Percentiles rank a stretch among this genome's conserved stretches.
These are phyloP conservation scores for Drosophila teissieri DNA, from an alignment of 1,140 invertebrate genomes.

Conservation along the genomic window DNA sequence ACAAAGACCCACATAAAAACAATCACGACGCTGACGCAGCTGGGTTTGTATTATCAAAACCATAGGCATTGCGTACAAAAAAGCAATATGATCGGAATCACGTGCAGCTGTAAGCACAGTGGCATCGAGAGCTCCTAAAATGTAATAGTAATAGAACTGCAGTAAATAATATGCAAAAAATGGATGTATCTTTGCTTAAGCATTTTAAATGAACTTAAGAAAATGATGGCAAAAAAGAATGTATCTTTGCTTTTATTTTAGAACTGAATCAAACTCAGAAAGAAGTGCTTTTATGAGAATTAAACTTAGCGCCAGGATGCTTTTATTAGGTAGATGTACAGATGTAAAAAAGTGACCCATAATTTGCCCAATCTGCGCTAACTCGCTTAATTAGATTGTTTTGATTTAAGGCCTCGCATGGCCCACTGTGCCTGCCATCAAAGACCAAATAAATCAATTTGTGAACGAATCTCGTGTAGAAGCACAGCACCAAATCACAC, in stretches of 20 bases:
- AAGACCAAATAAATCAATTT: slow-evolving; percentile 46
- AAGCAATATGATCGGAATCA: slow-evolving; percentile 21
- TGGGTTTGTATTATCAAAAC: slow-evolving; percentile 41
- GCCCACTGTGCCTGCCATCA: slow-evolving; percentile 37
- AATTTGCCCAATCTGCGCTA: slow-evolving; percentile 9
- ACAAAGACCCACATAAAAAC: slow-evolving; percentile 5
- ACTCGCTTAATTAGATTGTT: slow-evolving; percentile 27
- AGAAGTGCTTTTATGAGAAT: too few species aligned
- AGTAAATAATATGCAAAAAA: too few species aligned
- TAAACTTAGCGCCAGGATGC: too few species aligned
- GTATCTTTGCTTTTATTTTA: too few species aligned
- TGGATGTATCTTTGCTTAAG: too few species aligned
- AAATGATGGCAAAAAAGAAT: too few species aligned
- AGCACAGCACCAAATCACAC: slow-evolving; percentile 61
- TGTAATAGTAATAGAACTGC: neutral
- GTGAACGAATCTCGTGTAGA: slow-evolving; percentile 48
- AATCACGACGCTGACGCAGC: slow-evolving; percentile 26
- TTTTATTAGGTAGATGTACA: too few species aligned
- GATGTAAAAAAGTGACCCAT: too few species aligned
- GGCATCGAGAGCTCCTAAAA: neutral
- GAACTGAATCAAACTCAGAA: too few species aligned
- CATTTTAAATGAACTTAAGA: too few species aligned
- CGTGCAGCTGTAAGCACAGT: slow-evolving; percentile 38
- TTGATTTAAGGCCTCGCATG: neutral
- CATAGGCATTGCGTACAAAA: slow-evolving; percentile 7